These are phyloP conservation scores for Lepidocyrtoides sp. DNA, from an alignment of 2,888 invertebrate genomes.

Conservation along the genomic window DNA sequence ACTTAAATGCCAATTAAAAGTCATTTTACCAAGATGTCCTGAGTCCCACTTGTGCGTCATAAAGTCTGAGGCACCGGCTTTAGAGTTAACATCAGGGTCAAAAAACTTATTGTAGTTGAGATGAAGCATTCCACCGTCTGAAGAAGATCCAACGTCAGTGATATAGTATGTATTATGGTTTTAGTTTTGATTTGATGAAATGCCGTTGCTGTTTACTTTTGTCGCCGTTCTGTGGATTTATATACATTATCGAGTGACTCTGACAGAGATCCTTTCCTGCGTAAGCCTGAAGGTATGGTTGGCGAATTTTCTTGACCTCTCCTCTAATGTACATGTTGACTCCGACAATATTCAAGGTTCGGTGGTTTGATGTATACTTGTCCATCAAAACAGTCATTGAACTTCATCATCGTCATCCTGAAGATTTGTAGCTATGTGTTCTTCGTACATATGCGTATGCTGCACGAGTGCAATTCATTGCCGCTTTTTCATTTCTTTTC, in stretches of 20 bases:
- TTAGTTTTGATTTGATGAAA: too few species aligned
- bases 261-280: neutral
- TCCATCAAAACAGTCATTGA: neutral
- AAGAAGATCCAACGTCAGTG: neutral
- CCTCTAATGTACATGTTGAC: neutral
- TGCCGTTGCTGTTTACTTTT: too few species aligned
- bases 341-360: neutral
- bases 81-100: neutral
- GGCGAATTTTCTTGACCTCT: neutral
- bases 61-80: neutral
- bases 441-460: neutral
- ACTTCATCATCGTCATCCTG: too few species aligned
- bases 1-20: too few species aligned
- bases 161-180: too few species aligned
- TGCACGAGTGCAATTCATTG: neutral
- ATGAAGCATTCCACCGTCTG: neutral
- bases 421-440: neutral
- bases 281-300: neutral
- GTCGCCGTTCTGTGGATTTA: too few species aligned
- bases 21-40: too few species aligned
- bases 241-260: too few species aligned
- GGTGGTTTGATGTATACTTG: neutral
- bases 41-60: too few species aligned
- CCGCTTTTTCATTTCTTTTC: neutral
- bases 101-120: neutral